Percentiles rank a stretch among this genome's conserved stretches.
These are phyloP conservation scores for Heteromurus nitidus DNA, from an alignment of 2,888 invertebrate species.

Conservation along the genomic window DNA sequence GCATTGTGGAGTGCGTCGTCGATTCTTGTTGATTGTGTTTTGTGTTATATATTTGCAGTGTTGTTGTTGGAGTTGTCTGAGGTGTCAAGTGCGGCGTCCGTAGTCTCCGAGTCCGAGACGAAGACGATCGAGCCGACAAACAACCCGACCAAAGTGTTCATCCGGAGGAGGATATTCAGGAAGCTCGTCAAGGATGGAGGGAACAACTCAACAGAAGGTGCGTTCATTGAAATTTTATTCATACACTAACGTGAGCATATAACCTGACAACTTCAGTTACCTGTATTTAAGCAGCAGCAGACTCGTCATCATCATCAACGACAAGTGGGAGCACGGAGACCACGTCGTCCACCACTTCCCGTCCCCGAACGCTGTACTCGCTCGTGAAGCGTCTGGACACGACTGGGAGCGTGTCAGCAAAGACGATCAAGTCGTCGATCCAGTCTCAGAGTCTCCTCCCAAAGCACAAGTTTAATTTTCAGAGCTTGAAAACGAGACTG, in stretches of 20 bases:
- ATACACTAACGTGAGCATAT: no score
- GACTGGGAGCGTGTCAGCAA: background rate
- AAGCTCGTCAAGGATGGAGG: conserved; percentile 26
- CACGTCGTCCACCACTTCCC: background rate
- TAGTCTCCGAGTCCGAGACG: conserved; percentile 20
- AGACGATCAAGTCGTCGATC: conserved; percentile 10
- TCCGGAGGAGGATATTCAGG: conserved; percentile 31
- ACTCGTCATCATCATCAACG: background rate
- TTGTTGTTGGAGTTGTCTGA: background rate
- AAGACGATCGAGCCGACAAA: conserved; percentile 37
- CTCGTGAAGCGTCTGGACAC: conserved; percentile 23
- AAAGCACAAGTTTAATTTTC: conserved; percentile 26
- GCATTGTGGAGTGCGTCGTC: no score
- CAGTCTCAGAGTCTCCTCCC: background rate
- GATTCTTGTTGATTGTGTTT: no score
- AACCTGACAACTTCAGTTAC: no score
- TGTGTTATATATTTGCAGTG: background rate
- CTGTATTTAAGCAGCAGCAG: background rate
- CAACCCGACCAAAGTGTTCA: conserved; percentile 37
- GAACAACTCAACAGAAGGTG: conserved; percentile 18
- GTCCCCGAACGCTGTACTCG: conserved; percentile 19
- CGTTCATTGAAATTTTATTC: background rate
- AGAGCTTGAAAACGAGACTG: conserved; percentile 16
- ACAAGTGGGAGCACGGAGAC: background rate
- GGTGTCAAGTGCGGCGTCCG: background rate